Evolutionary conservation across 1,140 invertebrate species (phyloP).

Genomic region (Pseudoatta argentina): DNA sequence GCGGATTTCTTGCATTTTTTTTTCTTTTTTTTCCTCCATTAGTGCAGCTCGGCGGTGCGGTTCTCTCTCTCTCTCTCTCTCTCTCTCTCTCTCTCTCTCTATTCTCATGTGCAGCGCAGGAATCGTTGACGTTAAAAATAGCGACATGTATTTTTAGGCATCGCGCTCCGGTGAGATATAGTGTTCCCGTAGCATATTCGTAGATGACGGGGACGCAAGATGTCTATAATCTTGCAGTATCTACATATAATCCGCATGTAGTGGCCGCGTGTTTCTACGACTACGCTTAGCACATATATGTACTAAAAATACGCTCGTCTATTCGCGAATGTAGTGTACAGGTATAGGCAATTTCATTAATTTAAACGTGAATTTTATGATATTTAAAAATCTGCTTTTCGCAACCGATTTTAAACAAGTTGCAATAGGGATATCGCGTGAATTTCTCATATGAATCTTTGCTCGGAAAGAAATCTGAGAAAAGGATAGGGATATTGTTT

Average conservation of each 20-base stretch:
- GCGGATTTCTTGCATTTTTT: slow-evolving; percentile 21
- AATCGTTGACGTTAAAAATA: slow-evolving; percentile 73
- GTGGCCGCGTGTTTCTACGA: slow-evolving; percentile 18
- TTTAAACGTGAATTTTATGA: background rate
- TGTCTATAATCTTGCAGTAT: slow-evolving; percentile 58
- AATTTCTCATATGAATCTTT: background rate
- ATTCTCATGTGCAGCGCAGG: slow-evolving; percentile 47
- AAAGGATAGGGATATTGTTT: background rate
- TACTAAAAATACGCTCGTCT: background rate
- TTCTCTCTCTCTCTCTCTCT: background rate
- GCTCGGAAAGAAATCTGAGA: too few species aligned
- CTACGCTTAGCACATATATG: background rate
- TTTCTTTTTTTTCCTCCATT: background rate
- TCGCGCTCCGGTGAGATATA: slow-evolving; percentile 59
- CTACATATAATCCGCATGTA: slow-evolving; percentile 4
- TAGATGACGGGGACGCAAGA: slow-evolving; percentile 53
- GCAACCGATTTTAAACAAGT: background rate
- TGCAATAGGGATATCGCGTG: background rate
- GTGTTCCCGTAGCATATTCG: slow-evolving; percentile 40
- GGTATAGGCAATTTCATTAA: background rate
- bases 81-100: slow-evolving; percentile 13
- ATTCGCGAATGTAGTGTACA: background rate
- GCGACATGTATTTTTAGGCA: slow-evolving; percentile 75
- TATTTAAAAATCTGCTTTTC: background rate
- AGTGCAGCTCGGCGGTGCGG: background rate